Evolutionary conservation across 1,140 invertebrate species (phyloP).

Genomic region (Magallana ariakensis): DNA sequence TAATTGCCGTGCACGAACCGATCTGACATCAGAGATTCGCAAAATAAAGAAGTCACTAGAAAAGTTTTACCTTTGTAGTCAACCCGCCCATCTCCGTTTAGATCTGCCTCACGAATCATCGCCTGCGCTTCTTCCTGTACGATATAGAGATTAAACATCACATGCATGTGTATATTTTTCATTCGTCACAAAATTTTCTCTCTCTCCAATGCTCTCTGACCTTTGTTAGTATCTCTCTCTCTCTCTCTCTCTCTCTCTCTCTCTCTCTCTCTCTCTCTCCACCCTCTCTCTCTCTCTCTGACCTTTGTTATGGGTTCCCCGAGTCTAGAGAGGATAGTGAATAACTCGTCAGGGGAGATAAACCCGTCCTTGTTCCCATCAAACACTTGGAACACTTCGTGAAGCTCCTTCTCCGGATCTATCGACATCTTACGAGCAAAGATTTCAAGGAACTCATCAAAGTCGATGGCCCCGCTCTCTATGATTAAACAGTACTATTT

Average conservation of each 20-base stretch:
- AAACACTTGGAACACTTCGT: constrained; percentile 98
- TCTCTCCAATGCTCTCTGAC: too few relatives aligned
- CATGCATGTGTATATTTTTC: too few relatives aligned
- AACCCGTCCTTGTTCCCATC: constrained; percentile 98
- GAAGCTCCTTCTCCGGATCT: constrained; percentile 98
- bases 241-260: too few relatives aligned
- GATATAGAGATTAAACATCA: neutral
- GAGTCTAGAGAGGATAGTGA: constrained; percentile 68
- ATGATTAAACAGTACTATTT: constrained; percentile 57
- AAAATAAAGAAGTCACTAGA: too few relatives aligned
- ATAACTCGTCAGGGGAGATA: constrained; percentile 73
- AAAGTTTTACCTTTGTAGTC: constrained; percentile 92
- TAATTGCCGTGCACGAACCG: too few relatives aligned
- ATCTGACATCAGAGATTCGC: too few relatives aligned
- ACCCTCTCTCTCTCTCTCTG: constrained; percentile 18
- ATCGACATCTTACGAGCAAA: constrained; percentile 99
- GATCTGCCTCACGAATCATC: constrained; percentile 99
- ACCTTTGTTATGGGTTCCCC: constrained; percentile 73
- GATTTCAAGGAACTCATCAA: constrained; percentile 99
- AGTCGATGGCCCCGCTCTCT: constrained; percentile 99
- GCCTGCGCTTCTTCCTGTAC: constrained; percentile 92
- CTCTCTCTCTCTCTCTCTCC: too few relatives aligned
- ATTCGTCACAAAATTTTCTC: too few relatives aligned
- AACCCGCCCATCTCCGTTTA: constrained; percentile 98
- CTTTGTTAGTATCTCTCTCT: too few relatives aligned